These are phyloP conservation scores for Epinephelus moara DNA, from an alignment of 2,113 vertebrate genomes.

Conservation along the genomic window DNA sequence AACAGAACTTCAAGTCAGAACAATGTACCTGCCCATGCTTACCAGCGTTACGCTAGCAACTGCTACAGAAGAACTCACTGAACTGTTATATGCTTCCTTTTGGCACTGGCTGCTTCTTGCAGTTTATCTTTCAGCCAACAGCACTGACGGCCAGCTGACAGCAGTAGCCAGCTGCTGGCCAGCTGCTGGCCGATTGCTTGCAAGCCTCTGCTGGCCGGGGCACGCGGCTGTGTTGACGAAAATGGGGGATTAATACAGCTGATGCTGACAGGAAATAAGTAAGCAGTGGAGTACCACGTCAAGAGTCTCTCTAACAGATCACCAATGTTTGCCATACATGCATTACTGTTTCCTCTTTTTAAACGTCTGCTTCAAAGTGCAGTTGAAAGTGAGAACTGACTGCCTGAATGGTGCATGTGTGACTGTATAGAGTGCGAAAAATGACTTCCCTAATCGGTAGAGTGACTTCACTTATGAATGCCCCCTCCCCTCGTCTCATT, in stretches of 20 bases:
- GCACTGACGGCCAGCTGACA: slow-evolving; percentile 29
- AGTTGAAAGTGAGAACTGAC: slow-evolving; percentile 19
- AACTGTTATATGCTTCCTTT: slow-evolving; percentile 28
- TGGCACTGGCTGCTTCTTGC: slow-evolving; percentile 24
- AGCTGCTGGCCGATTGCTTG: slow-evolving; percentile 43
- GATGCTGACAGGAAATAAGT: slow-evolving; percentile 41
- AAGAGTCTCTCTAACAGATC: slow-evolving; percentile 13
- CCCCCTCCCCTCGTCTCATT: slow-evolving; percentile 18
- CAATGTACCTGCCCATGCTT: background rate
- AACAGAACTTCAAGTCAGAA: background rate
- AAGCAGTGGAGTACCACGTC: background rate
- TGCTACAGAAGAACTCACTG: background rate
- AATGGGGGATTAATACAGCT: slow-evolving; percentile 24
- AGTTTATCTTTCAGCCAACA: slow-evolving; percentile 40
- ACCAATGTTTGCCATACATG: slow-evolving; percentile 5
- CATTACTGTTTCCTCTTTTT: slow-evolving; percentile 4
- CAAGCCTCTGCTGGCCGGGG: slow-evolving; percentile 29
- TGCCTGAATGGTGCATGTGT: background rate
- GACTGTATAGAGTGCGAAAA: background rate
- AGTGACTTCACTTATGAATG: background rate
- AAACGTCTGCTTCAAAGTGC: slow-evolving; percentile 1
- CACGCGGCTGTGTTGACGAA: slow-evolving; percentile 25
- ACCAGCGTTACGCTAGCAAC: background rate
- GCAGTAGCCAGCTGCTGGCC: slow-evolving; percentile 32
- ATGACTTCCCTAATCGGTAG: slow-evolving; percentile 4